These are phyloP conservation scores for Mesaphorura yosii DNA, from an alignment of 1,140 invertebrate species.

Conservation along the genomic window DNA sequence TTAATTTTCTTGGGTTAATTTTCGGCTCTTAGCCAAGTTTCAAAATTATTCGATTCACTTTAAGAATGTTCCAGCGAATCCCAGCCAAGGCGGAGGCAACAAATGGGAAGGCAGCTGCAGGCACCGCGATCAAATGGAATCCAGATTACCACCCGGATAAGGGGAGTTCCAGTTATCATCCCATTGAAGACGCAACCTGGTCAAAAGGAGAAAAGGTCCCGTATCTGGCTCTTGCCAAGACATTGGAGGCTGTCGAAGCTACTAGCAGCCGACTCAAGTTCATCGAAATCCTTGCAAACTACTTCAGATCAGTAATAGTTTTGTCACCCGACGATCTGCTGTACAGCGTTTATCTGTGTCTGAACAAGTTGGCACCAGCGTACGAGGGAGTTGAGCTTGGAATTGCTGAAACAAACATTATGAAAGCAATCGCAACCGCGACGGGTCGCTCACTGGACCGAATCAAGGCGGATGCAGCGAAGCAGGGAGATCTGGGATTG, in stretches of 20 bases:
- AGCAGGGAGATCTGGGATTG: slow-evolving; percentile 79
- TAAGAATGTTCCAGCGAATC: no score
- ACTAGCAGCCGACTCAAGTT: slow-evolving; percentile 83
- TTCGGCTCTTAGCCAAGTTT: no score
- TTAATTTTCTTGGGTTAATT: no score
- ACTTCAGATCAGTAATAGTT: slow-evolving; percentile 80
- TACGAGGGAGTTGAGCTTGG: slow-evolving; percentile 84
- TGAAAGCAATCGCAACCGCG: slow-evolving; percentile 87
- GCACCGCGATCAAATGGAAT: slow-evolving; percentile 31
- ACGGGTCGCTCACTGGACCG: slow-evolving; percentile 76
- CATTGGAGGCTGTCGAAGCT: slow-evolving; percentile 81
- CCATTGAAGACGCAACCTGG: slow-evolving; percentile 84
- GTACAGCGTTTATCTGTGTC: slow-evolving; percentile 81
- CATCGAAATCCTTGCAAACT: slow-evolving; percentile 87
- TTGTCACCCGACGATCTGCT: slow-evolving; percentile 79
- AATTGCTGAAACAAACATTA: slow-evolving; percentile 82
- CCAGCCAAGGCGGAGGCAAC: no score
- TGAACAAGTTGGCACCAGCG: slow-evolving; percentile 89
- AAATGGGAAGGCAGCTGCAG: background rate
- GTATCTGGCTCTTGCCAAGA: slow-evolving; percentile 80
- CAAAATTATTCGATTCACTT: no score
- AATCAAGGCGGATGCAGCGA: slow-evolving; percentile 67
- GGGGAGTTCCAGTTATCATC: slow-evolving; percentile 71
- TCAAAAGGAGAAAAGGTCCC: slow-evolving; percentile 67
- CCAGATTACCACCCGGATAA: slow-evolving; percentile 62